Evolutionary conservation across 1,140 invertebrate species (phyloP).

Genomic region (Drosophila mojavensis): DNA sequence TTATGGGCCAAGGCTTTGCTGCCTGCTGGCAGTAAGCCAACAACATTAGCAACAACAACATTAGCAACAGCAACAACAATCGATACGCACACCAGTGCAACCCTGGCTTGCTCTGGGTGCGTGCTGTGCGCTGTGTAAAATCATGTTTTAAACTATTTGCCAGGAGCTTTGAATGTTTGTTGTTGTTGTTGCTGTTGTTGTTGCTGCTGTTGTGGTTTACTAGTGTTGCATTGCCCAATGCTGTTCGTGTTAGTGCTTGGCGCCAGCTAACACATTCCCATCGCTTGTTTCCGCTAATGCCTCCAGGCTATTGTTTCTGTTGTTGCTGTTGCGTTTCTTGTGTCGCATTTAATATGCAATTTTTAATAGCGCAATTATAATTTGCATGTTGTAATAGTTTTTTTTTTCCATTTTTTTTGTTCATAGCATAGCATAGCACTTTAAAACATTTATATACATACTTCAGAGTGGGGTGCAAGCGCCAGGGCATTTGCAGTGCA

Average conservation of each 20-base stretch:
- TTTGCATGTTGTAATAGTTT: slow-evolving; percentile 77
- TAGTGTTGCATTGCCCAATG: slow-evolving; percentile 28
- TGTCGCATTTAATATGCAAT: slow-evolving; percentile 80
- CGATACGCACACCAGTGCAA: slow-evolving; percentile 10
- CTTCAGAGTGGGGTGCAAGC: neutral
- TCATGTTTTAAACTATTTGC: slow-evolving; percentile 52
- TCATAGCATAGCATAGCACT: slow-evolving; percentile 17
- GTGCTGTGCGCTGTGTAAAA: slow-evolving; percentile 30
- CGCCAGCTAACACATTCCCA: slow-evolving; percentile 64
- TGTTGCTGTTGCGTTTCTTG: slow-evolving; percentile 43
- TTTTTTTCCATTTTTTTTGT: slow-evolving; percentile 14
- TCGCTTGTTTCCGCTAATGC: slow-evolving; percentile 49
- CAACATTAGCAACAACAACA: slow-evolving; percentile 24
- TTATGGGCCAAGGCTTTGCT: slow-evolving; percentile 78
- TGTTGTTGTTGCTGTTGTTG: neutral
- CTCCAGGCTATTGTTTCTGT: slow-evolving; percentile 29
- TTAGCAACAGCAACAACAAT: slow-evolving; percentile 18
- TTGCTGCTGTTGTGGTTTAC: neutral
- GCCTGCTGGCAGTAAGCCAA: slow-evolving; percentile 33
- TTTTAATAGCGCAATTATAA: slow-evolving; percentile 82
- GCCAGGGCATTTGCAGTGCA: slow-evolving; percentile 10
- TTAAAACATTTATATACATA: slow-evolving; percentile 32
- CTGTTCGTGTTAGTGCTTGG: slow-evolving; percentile 45
- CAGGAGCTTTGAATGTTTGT: slow-evolving; percentile 23
- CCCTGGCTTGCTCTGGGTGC: slow-evolving; percentile 18